These are phyloP conservation scores for Lichenostomus cassidix DNA, from an alignment of 2,113 vertebrate species.

Conservation along the genomic window DNA sequence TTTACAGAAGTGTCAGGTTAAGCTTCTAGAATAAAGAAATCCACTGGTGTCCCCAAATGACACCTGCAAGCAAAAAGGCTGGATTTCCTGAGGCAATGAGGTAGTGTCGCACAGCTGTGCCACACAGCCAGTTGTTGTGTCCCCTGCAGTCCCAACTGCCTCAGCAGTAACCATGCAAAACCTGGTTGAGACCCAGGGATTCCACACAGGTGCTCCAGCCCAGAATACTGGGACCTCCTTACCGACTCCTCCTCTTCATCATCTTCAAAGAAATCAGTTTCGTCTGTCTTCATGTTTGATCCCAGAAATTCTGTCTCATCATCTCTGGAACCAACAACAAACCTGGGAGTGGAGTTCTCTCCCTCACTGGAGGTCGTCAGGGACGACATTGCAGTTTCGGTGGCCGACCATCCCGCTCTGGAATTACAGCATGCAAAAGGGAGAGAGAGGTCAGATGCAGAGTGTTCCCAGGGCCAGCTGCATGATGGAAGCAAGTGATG, in stretches of 20 bases:
- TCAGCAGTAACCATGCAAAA: background rate
- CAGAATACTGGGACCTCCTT: background rate
- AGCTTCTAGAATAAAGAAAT: background rate
- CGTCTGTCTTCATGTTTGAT: slow-evolving; percentile 89
- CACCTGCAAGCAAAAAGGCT: background rate
- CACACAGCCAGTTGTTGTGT: background rate
- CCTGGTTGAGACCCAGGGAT: background rate
- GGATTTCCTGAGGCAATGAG: background rate
- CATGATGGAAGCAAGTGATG: background rate
- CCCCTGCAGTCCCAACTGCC: background rate
- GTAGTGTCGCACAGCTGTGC: accelerated
- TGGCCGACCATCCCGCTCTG: slow-evolving; percentile 81
- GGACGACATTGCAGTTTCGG: slow-evolving; percentile 91
- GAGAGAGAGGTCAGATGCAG: slow-evolving; percentile 50
- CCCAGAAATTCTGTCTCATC: slow-evolving; percentile 89
- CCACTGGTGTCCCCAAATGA: background rate
- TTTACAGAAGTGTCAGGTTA: background rate
- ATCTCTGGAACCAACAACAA: slow-evolving; percentile 95
- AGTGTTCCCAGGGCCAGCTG: background rate
- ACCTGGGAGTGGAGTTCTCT: slow-evolving; percentile 86
- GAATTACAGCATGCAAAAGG: slow-evolving; percentile 44
- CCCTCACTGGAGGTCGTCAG: slow-evolving; percentile 87
- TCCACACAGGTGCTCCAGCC: background rate
- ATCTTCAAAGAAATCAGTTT: slow-evolving; percentile 92
- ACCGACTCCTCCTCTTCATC: slow-evolving; percentile 77